Evolutionary conservation across 1,140 invertebrate species (phyloP).

Genomic region (Eueides isabella): DNA sequence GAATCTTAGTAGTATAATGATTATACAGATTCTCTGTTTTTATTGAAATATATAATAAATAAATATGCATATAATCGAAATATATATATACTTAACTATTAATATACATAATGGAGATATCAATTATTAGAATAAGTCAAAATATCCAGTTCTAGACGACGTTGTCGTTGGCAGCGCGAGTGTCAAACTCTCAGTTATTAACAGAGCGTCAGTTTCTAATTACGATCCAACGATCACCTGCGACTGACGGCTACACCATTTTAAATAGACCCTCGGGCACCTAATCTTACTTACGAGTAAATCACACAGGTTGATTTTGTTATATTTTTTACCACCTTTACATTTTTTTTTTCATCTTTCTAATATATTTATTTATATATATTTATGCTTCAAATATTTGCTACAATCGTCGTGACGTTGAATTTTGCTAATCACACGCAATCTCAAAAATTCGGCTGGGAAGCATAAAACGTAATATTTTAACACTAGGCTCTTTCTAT

Average conservation of each 20-base stretch:
- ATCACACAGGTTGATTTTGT: not conserved
- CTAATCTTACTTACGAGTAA: not conserved
- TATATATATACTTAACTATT: not conserved
- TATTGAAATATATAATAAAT: too few relatives aligned
- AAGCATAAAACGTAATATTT: too few relatives aligned
- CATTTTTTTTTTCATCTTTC: not conserved
- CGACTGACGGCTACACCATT: slow-evolving; percentile 64
- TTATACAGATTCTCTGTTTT: too few relatives aligned
- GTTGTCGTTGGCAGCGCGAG: slow-evolving; percentile 31
- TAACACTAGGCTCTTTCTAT: too few relatives aligned
- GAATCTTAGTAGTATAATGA: too few relatives aligned
- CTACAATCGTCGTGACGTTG: too few relatives aligned
- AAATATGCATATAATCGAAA: not conserved
- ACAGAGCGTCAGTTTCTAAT: slow-evolving; percentile 75
- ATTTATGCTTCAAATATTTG: too few relatives aligned
- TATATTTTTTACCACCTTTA: too few relatives aligned
- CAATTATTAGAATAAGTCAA: not conserved
- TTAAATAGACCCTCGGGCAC: slow-evolving; percentile 37
- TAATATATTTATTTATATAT: not conserved
- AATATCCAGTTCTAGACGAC: not conserved
- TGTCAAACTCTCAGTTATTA: slow-evolving; percentile 74
- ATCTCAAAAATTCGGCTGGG: too few relatives aligned
- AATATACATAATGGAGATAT: not conserved
- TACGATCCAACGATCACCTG: slow-evolving; percentile 77
- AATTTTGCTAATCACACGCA: too few relatives aligned